Conservation (phyloP, 2,888 invertebrate genomes). For the Drosophila helvetica region DNA sequence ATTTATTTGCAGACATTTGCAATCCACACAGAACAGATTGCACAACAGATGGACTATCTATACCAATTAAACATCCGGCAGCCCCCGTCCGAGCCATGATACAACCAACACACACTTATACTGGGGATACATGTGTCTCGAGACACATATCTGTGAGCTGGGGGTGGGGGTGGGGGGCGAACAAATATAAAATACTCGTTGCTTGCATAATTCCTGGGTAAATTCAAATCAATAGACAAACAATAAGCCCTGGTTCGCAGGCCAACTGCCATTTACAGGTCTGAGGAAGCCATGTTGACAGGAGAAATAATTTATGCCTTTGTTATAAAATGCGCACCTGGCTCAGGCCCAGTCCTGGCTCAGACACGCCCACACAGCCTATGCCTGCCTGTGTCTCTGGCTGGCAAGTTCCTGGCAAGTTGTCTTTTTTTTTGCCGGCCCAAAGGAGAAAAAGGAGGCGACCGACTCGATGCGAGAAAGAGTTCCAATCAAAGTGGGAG, state of each 20-base stretch:
- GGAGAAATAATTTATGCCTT: slow-evolving; percentile 80
- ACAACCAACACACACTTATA: slow-evolving; percentile 13
- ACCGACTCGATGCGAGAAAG: slow-evolving; percentile 60
- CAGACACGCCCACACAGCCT: slow-evolving; percentile 47
- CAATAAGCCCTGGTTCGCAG: slow-evolving; percentile 57
- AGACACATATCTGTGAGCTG: not conserved
- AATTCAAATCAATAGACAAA: slow-evolving; percentile 76
- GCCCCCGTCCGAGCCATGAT: not conserved
- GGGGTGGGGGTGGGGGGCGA: not conserved
- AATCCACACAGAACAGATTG: slow-evolving; percentile 37
- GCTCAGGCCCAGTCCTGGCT: slow-evolving; percentile 30
- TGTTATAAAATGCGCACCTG: slow-evolving; percentile 76
- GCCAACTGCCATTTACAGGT: slow-evolving; percentile 68
- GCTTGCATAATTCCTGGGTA: slow-evolving; percentile 67
- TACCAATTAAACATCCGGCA: slow-evolving; percentile 58
- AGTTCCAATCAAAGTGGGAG: slow-evolving; percentile 37
- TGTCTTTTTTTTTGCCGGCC: slow-evolving; percentile 57
- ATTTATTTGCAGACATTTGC: slow-evolving; percentile 27
- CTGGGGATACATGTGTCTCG: not conserved
- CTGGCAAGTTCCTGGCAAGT: slow-evolving; percentile 35
- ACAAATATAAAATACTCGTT: slow-evolving; percentile 32
- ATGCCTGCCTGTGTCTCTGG: not conserved
- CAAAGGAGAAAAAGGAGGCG: slow-evolving; percentile 48
- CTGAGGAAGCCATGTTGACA: slow-evolving; percentile 77
- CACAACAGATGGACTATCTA: slow-evolving; percentile 17